phyloP scores from a whole-genome alignment of 2,113 vertebrate species.

The Phaethon lepturus region DNA sequence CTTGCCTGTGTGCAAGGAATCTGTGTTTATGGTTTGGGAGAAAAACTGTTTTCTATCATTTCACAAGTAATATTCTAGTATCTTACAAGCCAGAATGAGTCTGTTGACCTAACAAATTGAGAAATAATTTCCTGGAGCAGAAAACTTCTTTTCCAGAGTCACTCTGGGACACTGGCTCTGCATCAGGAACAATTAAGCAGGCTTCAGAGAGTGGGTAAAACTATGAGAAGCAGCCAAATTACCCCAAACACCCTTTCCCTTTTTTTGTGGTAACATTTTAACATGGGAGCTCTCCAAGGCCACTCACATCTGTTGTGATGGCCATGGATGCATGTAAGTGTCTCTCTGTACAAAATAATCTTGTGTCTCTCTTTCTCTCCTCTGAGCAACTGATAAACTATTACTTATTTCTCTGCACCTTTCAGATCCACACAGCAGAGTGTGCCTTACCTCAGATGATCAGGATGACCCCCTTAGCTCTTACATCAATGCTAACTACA shows the following conservation, averaged over 20 bases:
- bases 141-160: neutral
- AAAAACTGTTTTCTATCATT: neutral
- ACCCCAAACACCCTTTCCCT: neutral
- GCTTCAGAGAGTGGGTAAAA: neutral
- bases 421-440: constrained; percentile 97
- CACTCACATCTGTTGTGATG: neutral
- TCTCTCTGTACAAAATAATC: neutral
- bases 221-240: neutral
- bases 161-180: neutral
- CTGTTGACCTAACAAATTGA: neutral
- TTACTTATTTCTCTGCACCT: constrained; percentile 38
- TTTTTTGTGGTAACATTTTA: neutral
- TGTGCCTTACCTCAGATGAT: constrained; percentile 89
- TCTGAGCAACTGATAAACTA: neutral
- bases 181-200: neutral
- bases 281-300: neutral
- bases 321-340: neutral
- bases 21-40: neutral
- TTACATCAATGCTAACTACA: constrained; percentile 98
- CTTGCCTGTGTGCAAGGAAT: neutral
- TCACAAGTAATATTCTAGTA: neutral
- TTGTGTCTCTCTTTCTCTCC: neutral
- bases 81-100: neutral
- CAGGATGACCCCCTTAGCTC: constrained; percentile 93
- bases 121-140: constrained; percentile 23